These are phyloP conservation scores for Atopsyche davidsoni DNA, from an alignment of 1,140 invertebrate species.

Conservation along the genomic window DNA sequence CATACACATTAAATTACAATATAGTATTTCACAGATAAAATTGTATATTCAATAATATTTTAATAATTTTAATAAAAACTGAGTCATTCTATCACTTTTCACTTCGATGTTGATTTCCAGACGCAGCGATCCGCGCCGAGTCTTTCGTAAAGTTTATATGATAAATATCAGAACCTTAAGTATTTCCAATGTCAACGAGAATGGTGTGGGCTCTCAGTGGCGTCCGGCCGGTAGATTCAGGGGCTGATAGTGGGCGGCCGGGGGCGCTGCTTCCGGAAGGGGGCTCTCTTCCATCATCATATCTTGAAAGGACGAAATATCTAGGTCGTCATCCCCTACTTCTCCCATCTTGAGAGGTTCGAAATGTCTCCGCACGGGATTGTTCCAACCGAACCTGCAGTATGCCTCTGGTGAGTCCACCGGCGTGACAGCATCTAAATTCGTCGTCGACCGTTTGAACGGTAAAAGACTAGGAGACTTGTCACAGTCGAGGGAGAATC, in stretches of 20 bases:
- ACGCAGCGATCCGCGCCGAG: too few relatives aligned
- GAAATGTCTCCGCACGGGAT: slow-evolving; percentile 41
- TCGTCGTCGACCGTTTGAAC: background rate
- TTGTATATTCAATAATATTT: too few relatives aligned
- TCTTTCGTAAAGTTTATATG: background rate
- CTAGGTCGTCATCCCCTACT: background rate
- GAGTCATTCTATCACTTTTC: too few relatives aligned
- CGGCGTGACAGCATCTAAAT: slow-evolving; percentile 20
- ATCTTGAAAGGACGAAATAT: too few relatives aligned
- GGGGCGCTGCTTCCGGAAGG: background rate
- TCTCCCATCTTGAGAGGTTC: slow-evolving; percentile 31
- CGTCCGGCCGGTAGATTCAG: too few relatives aligned
- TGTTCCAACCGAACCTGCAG: slow-evolving; percentile 45
- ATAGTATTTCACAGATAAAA: too few relatives aligned
- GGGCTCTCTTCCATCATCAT: too few relatives aligned
- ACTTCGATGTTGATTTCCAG: too few relatives aligned
- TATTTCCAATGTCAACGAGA: background rate
- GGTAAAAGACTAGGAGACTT: too few relatives aligned
- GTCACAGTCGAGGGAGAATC: too few relatives aligned
- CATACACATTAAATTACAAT: too few relatives aligned
- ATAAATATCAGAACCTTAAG: background rate
- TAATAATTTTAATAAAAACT: too few relatives aligned
- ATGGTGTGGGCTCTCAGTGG: background rate
- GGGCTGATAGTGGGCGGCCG: slow-evolving; percentile 6
- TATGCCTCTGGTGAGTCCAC: slow-evolving; percentile 44